Conservation (phyloP, 2,888 invertebrate genomes). For the Nymphalis c-album region DNA sequence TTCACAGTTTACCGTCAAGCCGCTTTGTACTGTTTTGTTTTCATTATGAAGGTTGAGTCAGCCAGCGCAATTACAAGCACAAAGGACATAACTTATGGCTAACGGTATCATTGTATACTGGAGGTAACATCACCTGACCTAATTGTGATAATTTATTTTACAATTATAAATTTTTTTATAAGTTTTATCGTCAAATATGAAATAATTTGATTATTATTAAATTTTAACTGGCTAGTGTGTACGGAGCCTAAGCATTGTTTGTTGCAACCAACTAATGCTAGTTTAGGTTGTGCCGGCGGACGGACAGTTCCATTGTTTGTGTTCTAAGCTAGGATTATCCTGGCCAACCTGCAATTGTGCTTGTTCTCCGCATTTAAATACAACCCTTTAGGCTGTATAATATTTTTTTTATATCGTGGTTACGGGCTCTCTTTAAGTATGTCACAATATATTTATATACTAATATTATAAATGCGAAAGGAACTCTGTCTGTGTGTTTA, state of each 20-base stretch:
- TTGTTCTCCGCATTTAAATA: constrained; percentile 27
- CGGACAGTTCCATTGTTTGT: constrained; percentile 31
- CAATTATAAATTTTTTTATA: not conserved
- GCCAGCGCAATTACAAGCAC: not conserved
- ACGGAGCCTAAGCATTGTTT: constrained; percentile 29
- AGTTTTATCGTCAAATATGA: not conserved
- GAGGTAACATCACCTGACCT: not conserved
- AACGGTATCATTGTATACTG: not conserved
- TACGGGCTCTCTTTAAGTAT: not conserved
- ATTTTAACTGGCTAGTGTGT: constrained; percentile 1
- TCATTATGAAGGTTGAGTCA: not conserved
- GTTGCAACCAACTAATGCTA: constrained; percentile 27
- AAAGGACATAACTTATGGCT: not conserved
- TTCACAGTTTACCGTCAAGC: constrained; percentile 4
- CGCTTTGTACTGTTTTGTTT: constrained; percentile 1
- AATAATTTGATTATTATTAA: not conserved
- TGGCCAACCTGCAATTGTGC: constrained; percentile 27
- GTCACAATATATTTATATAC: not conserved
- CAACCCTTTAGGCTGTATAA: not conserved
- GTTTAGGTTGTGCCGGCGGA: constrained; percentile 29
- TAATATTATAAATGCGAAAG: not conserved
- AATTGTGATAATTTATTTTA: not conserved
- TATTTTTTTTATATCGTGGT: constrained; percentile 5
- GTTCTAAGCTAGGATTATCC: constrained; percentile 30
- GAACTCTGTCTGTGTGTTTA: too few relatives aligned